Base-by-base conservation (phyloP, 2,113 vertebrate genomes). In the Desmodus rotundus region DNA sequence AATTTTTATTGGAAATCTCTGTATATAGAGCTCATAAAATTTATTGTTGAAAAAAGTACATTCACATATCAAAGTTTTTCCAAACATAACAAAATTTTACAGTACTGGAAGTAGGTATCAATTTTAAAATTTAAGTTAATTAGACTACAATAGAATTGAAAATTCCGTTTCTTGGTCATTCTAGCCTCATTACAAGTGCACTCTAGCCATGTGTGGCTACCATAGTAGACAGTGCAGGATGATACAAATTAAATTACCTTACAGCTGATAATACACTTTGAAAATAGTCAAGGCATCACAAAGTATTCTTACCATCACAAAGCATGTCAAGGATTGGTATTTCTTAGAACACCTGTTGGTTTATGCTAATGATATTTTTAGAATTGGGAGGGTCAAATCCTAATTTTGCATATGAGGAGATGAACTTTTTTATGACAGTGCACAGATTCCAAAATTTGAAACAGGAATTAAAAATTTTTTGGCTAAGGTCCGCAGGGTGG, bases 1-100 rank as follows among this genome's bases (percentile, higher is more conserved):
- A 92, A 77, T 96, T 92, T 96, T 94, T 38, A 67, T 89, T 82
- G 58, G 65, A 95, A 96, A 82, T 96, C 15, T 85, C 36, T 93
- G 11, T 92, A 89, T 91, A 96, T 68, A 94, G 47, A 83, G 86
- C 82, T 96, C 19, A 36, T 95, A 93, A 93, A 95, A 89, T 43
- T 88, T 82, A 84, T 70, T 61, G 67, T 93, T 92, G 38, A 87
- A 61, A 91, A 89, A 82, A 90, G 50, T 83, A 54, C 24, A 76
- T 33, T 87, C 31, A 81, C 33, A 63, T 84, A 50, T 19, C 38
- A 77, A 82, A 24, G 16, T 63, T 84, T 94, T 94, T 47, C 52
- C 47, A 96, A 22, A 76, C 26, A 74, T 91, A 45, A 1, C 11
- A 22, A 61, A 45, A n/a, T 87, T 95, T 85, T 93, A 56, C 47